These are phyloP conservation scores for Anthonomus grandis DNA, from an alignment of 1,140 invertebrate genomes.

Conservation along the genomic window DNA sequence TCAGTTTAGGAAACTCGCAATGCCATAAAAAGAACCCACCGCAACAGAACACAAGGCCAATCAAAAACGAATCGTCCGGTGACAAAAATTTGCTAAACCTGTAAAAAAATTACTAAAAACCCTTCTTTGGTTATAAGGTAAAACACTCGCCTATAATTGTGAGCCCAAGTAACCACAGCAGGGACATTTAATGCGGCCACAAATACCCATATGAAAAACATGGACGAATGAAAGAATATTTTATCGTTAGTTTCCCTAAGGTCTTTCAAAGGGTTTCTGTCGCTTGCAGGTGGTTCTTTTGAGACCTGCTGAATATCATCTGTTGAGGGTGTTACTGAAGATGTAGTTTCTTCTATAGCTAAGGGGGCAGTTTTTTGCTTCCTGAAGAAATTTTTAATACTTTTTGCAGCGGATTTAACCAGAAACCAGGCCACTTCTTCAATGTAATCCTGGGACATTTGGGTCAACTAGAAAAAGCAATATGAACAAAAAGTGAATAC, in stretches of 20 bases:
- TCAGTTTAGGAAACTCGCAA: slow-evolving; percentile 51
- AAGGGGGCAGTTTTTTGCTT: not conserved
- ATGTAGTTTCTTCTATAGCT: not conserved
- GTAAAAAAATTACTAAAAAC: slow-evolving; percentile 15
- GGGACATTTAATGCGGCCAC: slow-evolving; percentile 56
- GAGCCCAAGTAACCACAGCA: slow-evolving; percentile 58
- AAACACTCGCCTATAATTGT: slow-evolving; percentile 57
- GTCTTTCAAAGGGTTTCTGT: slow-evolving; percentile 1
- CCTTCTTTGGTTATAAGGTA: not conserved
- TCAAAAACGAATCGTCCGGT: slow-evolving; percentile 53
- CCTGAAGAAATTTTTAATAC: slow-evolving; percentile 28
- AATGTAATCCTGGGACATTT: slow-evolving; percentile 70
- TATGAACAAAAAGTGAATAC: slow-evolving; percentile 52
- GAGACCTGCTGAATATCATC: not conserved
- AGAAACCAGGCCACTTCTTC: slow-evolving; percentile 62
- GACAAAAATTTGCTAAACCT: slow-evolving; percentile 53
- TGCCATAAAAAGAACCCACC: slow-evolving; percentile 55
- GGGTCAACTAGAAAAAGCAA: slow-evolving; percentile 55
- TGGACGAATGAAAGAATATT: slow-evolving; percentile 59
- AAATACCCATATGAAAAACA: slow-evolving; percentile 57
- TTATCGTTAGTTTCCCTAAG: slow-evolving; percentile 39
- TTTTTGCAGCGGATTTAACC: slow-evolving; percentile 51
- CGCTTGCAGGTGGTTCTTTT: not conserved
- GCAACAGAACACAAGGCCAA: slow-evolving; percentile 51
- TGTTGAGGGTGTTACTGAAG: not conserved